Base-by-base conservation (phyloP, 2,113 vertebrate genomes). In the Phyllostomus hastatus region DNA sequence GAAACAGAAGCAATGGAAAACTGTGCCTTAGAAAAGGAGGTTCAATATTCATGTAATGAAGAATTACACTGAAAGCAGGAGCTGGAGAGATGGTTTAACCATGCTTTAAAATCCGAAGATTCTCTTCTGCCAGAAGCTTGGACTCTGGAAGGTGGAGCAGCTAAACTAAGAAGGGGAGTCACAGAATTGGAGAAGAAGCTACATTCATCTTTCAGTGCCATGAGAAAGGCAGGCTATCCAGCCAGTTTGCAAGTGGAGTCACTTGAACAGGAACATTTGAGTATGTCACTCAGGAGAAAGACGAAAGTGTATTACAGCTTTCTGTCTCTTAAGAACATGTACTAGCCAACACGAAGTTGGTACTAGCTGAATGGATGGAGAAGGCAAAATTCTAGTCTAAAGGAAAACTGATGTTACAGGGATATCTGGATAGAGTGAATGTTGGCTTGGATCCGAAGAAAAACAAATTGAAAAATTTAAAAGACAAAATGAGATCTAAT, bases 1-100 rank as follows among this genome's bases (percentile, higher is more conserved):
- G 31, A 99, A 99, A 92, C 99, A 99, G 98, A 99, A 99, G 96
- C 99, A 99, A 99, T 99, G 99, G 99, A 99, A 97, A 99, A 98
- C 20, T 98, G 98, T 24, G 98, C 99, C 1, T 96, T 98, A 19
- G 98, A 98, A 93, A 98, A 87, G 92, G 98, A 98, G 97, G 98
- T 98, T 33, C 99, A 99, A 86, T 99, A 99, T 61, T 91, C 98
- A 64, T 96, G 94, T 52, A 99, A 99, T 48, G 99, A 99, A 80
- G 99, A 99, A 80, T 98, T 99, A 92, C 98, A 98, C 7, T 98
- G 99, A 19, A 99, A 99, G 88, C 97, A 99, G 97, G 99, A 99
- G 54, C 96, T 99, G 95, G 99, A 99, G 61, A 96, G 99, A 69
- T 28, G 99, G 35, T 98, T 99, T 2, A 98, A 98, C 75, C 99